Conservation (phyloP, 2,888 invertebrate species). For the Harpagoxenus sublaevis region DNA sequence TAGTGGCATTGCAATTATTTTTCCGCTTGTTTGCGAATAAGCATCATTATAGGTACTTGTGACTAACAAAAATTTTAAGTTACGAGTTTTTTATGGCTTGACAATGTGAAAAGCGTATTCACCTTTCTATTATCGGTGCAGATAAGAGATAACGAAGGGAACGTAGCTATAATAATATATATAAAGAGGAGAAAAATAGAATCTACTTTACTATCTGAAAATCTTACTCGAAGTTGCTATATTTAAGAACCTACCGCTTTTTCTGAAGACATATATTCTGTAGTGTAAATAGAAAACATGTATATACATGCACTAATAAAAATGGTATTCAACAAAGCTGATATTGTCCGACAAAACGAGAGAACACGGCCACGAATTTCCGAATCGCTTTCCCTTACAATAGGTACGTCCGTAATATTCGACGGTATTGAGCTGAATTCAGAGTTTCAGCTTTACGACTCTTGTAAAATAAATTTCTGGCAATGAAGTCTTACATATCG, state of each 20-base stretch:
- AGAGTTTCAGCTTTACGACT: background rate
- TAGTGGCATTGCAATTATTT: background rate
- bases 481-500: background rate
- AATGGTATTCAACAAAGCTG: slow-evolving; percentile 65
- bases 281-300: slow-evolving; percentile 72
- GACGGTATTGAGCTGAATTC: background rate
- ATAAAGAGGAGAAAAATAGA: background rate
- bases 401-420: background rate
- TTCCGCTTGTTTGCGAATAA: background rate
- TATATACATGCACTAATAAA: slow-evolving; percentile 66
- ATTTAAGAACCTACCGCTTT: slow-evolving; percentile 43
- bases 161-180: slow-evolving; percentile 15
- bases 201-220: slow-evolving; percentile 39
- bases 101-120: background rate
- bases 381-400: background rate
- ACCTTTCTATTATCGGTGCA: slow-evolving; percentile 32
- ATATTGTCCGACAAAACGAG: background rate
- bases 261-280: slow-evolving; percentile 56
- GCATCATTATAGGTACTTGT: background rate
- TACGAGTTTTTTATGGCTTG: slow-evolving; percentile 31
- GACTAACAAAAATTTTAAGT: background rate
- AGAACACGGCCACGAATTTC: background rate
- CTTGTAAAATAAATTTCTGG: background rate
- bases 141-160: slow-evolving; percentile 3
- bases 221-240: slow-evolving; percentile 26